These are phyloP conservation scores for Brienomyrus brachyistius DNA, from an alignment of 2,113 vertebrate species.

Conservation along the genomic window DNA sequence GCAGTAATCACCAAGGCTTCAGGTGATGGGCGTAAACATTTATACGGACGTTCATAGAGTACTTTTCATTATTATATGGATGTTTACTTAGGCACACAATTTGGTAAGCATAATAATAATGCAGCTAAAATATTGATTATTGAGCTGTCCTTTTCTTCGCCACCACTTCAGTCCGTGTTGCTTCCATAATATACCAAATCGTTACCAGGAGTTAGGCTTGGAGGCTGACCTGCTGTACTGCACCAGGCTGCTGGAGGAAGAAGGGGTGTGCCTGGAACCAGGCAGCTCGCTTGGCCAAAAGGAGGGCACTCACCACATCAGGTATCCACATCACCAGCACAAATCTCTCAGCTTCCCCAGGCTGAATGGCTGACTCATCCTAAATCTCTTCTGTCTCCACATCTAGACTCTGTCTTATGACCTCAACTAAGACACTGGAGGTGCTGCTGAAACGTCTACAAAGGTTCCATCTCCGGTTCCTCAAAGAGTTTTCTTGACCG, in stretches of 20 bases:
- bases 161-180: background rate
- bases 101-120: background rate
- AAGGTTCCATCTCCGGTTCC: slow-evolving; percentile 51
- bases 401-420: slow-evolving; percentile 24
- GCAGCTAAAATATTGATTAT: background rate
- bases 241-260: slow-evolving; percentile 48
- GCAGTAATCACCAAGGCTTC: too few relatives aligned
- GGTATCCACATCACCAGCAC: slow-evolving; percentile 35
- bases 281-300: slow-evolving; percentile 46
- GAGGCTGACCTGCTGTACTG: slow-evolving; percentile 56
- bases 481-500: slow-evolving; percentile 47
- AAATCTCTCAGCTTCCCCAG: background rate
- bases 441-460: slow-evolving; percentile 44
- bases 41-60: too few relatives aligned
- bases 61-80: too few relatives aligned
- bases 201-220: slow-evolving; percentile 45
- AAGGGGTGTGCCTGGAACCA: slow-evolving; percentile 37
- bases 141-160: background rate
- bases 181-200: background rate
- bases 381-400: background rate
- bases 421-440: slow-evolving; percentile 26
- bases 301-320: slow-evolving; percentile 54
- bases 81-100: background rate
- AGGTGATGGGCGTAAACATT: too few relatives aligned
- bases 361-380: too few relatives aligned